Evolutionary conservation across 2,797 vertebrate species (phyloP).

Genomic region (Paedocypris micromegethes): DNA sequence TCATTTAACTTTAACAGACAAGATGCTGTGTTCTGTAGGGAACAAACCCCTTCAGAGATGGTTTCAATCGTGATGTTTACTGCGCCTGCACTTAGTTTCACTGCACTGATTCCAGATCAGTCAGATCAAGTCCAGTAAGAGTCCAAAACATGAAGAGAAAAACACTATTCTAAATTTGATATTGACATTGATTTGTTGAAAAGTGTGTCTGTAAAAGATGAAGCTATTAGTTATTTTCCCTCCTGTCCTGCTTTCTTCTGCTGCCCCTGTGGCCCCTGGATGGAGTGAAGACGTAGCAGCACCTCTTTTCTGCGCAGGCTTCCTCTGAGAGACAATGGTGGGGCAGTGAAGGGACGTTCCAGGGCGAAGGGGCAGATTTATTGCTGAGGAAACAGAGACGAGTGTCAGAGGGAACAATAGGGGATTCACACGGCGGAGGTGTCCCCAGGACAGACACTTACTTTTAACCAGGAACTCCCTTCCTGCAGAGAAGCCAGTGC

Average conservation of each 20-base stretch:
- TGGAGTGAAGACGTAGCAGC: constrained; percentile 47
- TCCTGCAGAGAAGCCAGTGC: constrained; percentile 70
- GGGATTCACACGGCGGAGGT: constrained; percentile 66
- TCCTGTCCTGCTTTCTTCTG: constrained; percentile 39
- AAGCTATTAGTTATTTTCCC: constrained; percentile 24
- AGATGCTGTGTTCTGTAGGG: too few relatives aligned
- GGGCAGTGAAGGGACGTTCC: constrained; percentile 58
- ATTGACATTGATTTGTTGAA: too few relatives aligned
- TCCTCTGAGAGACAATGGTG: constrained; percentile 73
- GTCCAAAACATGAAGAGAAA: too few relatives aligned
- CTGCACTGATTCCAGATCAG: too few relatives aligned
- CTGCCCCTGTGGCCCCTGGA: constrained; percentile 44
- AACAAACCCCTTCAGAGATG: too few relatives aligned
- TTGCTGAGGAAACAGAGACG: constrained; percentile 72
- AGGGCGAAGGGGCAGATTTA: constrained; percentile 72
- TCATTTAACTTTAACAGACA: too few relatives aligned
- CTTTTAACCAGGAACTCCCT: constrained; percentile 73
- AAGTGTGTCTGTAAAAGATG: constrained; percentile 4
- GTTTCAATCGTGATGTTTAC: too few relatives aligned
- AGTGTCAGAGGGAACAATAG: constrained; percentile 76
- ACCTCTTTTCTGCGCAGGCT: constrained; percentile 53
- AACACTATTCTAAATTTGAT: too few relatives aligned
- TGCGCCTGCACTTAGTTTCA: too few relatives aligned
- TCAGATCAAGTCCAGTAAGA: too few relatives aligned
- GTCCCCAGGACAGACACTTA: constrained; percentile 44